A percentile compares a stretch with the other conserved stretches of the same genome.
Evolutionary conservation across 1,140 invertebrate species (phyloP).

Genomic region (Venustaconcha ellipsiformis): DNA sequence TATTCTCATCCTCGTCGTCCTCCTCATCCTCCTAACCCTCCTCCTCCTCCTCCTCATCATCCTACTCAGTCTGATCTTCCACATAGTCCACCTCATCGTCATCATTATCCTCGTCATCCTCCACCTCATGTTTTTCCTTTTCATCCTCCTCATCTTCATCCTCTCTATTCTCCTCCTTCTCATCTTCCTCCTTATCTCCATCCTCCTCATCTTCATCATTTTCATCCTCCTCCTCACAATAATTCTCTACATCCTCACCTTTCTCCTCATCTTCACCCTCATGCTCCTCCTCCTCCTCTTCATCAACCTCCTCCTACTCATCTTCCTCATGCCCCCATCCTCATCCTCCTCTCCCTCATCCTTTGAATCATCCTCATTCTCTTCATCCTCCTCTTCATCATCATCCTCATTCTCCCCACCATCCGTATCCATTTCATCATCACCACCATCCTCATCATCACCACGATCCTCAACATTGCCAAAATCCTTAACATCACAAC

Average conservation of each 20-base stretch:
- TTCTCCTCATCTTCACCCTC: not conserved
- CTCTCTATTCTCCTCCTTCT: too few relatives aligned
- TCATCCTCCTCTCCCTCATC: too few relatives aligned
- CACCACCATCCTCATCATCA: not conserved
- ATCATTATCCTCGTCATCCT: constrained; percentile 23
- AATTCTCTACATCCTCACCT: too few relatives aligned
- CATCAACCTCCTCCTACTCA: not conserved
- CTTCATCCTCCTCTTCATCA: constrained; percentile 1
- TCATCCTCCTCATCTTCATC: not conserved
- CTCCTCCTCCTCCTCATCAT: constrained; percentile 30
- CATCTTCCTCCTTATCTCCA: too few relatives aligned
- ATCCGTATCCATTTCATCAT: not conserved
- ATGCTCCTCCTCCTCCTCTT: constrained; percentile 1
- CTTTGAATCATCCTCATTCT: not conserved
- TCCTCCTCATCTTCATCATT: not conserved
- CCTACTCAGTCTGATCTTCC: constrained; percentile 27
- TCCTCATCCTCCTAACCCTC: constrained; percentile 30
- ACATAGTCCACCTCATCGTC: constrained; percentile 22
- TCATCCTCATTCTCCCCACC: constrained; percentile 1
- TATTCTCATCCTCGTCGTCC: constrained; percentile 31
- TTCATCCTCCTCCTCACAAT: not conserved
- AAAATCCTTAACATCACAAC: not conserved
- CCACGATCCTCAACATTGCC: not conserved
- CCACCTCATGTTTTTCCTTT: not conserved
- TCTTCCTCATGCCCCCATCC: too few relatives aligned